Evolutionary conservation across 2,797 vertebrate species (phyloP).

Genomic region (Sardinella longiceps): DNA sequence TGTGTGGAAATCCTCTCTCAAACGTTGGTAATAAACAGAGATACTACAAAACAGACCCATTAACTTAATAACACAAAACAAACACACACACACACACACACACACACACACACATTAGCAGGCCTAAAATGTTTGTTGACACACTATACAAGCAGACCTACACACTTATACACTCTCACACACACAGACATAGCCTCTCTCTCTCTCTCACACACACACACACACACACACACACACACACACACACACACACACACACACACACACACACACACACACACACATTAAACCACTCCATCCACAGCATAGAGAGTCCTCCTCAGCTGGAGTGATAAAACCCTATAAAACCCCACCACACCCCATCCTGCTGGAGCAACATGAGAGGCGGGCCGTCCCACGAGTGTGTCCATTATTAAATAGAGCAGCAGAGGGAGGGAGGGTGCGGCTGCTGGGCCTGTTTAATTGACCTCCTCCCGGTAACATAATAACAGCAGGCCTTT

Average conservation of each 20-base stretch:
- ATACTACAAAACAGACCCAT: neutral
- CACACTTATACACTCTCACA: too few relatives aligned
- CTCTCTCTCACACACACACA: neutral
- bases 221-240: neutral
- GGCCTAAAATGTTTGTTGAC: too few relatives aligned
- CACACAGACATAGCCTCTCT: neutral
- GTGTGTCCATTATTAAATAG: slow-evolving; percentile 10
- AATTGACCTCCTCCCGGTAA: slow-evolving; percentile 28
- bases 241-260: slow-evolving; percentile 1
- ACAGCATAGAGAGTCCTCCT: too few relatives aligned
- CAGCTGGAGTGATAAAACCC: neutral
- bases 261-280: neutral
- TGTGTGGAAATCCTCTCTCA: too few relatives aligned
- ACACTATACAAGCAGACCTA: too few relatives aligned
- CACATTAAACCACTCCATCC: neutral
- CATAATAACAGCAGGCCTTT: slow-evolving; percentile 22
- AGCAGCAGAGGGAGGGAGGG: neutral
- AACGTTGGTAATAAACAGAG: neutral
- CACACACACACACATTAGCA: too few relatives aligned
- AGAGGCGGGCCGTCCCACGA: neutral
- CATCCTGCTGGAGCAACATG: neutral
- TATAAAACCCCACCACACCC: too few relatives aligned
- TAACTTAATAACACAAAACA: too few relatives aligned
- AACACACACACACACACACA: too few relatives aligned
- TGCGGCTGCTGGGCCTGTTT: neutral